These are phyloP conservation scores for Mercenaria mercenaria DNA, from an alignment of 1,140 invertebrate genomes.

Conservation along the genomic window DNA sequence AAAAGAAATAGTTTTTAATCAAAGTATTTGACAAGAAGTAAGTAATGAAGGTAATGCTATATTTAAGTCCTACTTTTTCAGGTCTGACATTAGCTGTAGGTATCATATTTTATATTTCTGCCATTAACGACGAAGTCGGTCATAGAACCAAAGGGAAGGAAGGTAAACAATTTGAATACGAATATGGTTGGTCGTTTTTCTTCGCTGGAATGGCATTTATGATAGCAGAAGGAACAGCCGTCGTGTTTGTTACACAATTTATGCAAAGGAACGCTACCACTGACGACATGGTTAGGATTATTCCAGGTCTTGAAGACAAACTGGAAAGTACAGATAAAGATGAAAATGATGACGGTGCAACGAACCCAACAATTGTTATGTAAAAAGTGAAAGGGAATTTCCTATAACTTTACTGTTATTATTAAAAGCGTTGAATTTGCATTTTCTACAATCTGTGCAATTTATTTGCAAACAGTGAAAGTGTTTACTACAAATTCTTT, in stretches of 20 bases:
- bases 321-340: constrained; percentile 52
- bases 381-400: constrained; percentile 22
- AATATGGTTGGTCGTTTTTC: constrained; percentile 82
- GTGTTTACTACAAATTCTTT: no score
- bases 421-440: no score
- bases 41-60: no score
- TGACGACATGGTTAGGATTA: constrained; percentile 77
- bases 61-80: no score
- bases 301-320: constrained; percentile 77
- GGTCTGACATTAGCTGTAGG: constrained; percentile 79
- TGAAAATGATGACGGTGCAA: constrained; percentile 10
- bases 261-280: constrained; percentile 73
- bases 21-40: no score
- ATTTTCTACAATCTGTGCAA: no score
- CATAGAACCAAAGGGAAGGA: constrained; percentile 74
- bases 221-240: constrained; percentile 77
- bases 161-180: constrained; percentile 74
- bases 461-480: no score
- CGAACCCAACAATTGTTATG: constrained; percentile 59
- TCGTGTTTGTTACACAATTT: constrained; percentile 79
- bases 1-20: no score
- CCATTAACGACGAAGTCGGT: constrained; percentile 83
- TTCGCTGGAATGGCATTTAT: constrained; percentile 79
- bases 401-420: no score
- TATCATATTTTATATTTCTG: constrained; percentile 82